A percentile compares a stretch with the other conserved stretches of the same genome.
Evolutionary conservation across 23 tunicate species (phyloP).

Genomic region (Clavelina lepadiformis): DNA sequence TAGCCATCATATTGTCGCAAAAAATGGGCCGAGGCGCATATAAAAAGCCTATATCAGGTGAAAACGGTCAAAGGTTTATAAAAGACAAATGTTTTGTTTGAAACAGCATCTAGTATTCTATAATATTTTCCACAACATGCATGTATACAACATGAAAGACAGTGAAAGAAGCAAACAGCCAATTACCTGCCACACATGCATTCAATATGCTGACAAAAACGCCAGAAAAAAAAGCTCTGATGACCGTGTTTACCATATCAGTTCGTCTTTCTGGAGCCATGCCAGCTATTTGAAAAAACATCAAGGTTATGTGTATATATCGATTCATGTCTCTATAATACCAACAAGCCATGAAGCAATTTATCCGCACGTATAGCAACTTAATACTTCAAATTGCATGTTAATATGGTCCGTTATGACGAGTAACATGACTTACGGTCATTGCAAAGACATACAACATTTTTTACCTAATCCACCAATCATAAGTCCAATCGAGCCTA

Average conservation of each 20-base stretch:
- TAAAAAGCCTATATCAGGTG: too few relatives aligned
- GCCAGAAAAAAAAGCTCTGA: constrained; percentile 37
- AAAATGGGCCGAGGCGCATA: too few relatives aligned
- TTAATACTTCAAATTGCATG: background rate
- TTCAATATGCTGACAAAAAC: constrained; percentile 40
- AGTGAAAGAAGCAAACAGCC: too few relatives aligned
- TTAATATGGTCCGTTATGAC: background rate
- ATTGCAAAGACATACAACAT: background rate
- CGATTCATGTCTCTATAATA: background rate
- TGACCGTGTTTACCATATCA: constrained; percentile 50
- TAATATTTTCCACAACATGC: too few relatives aligned
- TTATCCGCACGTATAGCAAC: background rate
- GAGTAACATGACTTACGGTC: background rate
- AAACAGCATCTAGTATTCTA: too few relatives aligned
- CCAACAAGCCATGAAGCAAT: background rate
- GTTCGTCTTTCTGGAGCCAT: constrained; percentile 46
- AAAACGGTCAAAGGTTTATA: too few relatives aligned
- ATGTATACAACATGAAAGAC: too few relatives aligned
- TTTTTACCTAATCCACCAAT: constrained; percentile 51
- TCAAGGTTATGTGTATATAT: background rate
- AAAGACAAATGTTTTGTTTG: too few relatives aligned
- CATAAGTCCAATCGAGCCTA: constrained; percentile 54
- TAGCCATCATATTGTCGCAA: too few relatives aligned
- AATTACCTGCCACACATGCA: constrained; percentile 56
- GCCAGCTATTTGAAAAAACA: background rate